Conservation (phyloP, 2,888 invertebrate genomes). For the Acanthosoma haemorrhoidale region DNA sequence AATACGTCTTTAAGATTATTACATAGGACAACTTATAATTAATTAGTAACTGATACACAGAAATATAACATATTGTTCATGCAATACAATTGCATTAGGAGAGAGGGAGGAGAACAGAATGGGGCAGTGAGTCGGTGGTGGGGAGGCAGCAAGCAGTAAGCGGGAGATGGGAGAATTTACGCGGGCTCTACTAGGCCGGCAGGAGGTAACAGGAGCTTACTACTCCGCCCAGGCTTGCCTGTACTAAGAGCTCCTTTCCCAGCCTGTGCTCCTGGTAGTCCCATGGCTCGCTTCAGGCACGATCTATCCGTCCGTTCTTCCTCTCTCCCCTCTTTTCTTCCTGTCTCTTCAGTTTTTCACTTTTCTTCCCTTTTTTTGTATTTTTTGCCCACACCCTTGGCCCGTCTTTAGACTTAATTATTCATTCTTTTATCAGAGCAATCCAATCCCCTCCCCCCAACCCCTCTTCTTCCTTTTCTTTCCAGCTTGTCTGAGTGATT, state of each 20-base stretch:
- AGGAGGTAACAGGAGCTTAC: not conserved
- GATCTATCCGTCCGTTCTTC: too few species aligned
- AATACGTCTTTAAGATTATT: too few species aligned
- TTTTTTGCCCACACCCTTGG: not conserved
- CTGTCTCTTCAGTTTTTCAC: not conserved
- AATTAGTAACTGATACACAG: too few species aligned
- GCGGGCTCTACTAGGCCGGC: not conserved
- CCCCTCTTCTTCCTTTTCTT: too few species aligned
- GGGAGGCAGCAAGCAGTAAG: not conserved
- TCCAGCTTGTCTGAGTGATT: not conserved
- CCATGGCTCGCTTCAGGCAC: not conserved
- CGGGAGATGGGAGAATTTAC: not conserved
- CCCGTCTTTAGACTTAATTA: constrained; percentile 5
- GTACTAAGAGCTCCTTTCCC: not conserved
- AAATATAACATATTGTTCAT: too few species aligned
- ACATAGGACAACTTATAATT: too few species aligned
- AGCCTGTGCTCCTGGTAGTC: not conserved
- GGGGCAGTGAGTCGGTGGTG: not conserved
- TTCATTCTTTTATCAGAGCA: not conserved
- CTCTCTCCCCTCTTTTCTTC: not conserved
- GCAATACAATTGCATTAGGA: too few species aligned
- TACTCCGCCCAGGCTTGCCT: not conserved
- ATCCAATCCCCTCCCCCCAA: too few species aligned
- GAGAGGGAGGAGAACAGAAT: not conserved
- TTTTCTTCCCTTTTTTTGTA: too few species aligned